Base-by-base conservation (phyloP, 2,888 invertebrate genomes). In the Mycalesis mineus region DNA sequence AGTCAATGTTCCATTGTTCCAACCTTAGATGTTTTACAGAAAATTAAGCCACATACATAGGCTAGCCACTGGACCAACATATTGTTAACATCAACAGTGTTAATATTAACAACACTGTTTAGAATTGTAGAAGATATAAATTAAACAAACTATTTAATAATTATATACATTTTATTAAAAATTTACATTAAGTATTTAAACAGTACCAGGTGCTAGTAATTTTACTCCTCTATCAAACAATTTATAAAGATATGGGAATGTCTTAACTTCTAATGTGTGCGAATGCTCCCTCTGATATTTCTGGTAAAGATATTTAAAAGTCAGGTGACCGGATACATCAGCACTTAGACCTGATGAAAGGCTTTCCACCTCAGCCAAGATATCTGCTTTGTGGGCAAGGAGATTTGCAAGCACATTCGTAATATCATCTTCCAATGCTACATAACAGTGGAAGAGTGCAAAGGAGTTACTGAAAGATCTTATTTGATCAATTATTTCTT, bases 211-310 rank as follows among this genome's bases (percentile, higher is more conserved):
- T 65, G 92, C 92, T 76, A 94, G 93, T 42, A 95, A 90, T 75
- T 94, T 94, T 2, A 95, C 92, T 70, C 94, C 94, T 72, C 93
- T 92, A 77, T 95, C 95, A 77, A 92, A 92, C 58, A 95, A 89
- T 84, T 95, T 95, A 71, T 92, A 95, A 55, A 93, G 88, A 75
- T 92, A 93, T 62, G 72, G 72, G 31, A 69, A 69, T 48, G 78
- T 69, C 65, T 83, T 84, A 11, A 73, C 61, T 37, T 84, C 78
- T 61, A 85, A 65, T 28, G 62, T 66, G 57, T 68, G 72, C 62
- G 78, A 68, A 58, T 83, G 73, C 28, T 84, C 78, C 60, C 68
- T 65, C 37, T 79, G 69, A 74, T 78, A 88, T 64, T 84, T 86
- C n/a, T 69, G 64, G 4, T 77, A 77, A 2, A 82, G 75, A 71